These are phyloP conservation scores for Euwallacea similis DNA, from an alignment of 1,140 invertebrate species.

Conservation along the genomic window DNA sequence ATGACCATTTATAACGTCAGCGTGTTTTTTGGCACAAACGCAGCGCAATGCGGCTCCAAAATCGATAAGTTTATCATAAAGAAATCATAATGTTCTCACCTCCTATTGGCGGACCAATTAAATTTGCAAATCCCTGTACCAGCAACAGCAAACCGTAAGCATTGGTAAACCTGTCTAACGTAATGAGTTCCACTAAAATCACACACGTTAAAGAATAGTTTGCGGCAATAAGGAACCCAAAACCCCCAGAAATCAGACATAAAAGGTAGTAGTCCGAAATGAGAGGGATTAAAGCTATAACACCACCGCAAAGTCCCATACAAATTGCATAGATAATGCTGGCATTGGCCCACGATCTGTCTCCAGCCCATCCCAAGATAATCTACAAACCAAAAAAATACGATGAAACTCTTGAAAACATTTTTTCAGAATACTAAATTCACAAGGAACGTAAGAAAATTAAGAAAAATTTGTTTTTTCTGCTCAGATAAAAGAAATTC, in stretches of 20 bases:
- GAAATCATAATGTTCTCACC: slow-evolving; percentile 58
- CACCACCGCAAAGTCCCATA: slow-evolving; percentile 74
- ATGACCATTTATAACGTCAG: no score
- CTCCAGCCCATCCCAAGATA: slow-evolving; percentile 80
- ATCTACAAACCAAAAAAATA: slow-evolving; percentile 63
- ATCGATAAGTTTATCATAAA: background rate
- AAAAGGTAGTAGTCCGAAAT: slow-evolving; percentile 63
- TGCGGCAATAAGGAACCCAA: slow-evolving; percentile 83
- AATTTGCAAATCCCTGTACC: slow-evolving; percentile 85
- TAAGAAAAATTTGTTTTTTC: no score
- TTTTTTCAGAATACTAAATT: background rate
- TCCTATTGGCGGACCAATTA: slow-evolving; percentile 84
- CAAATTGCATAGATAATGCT: slow-evolving; percentile 76
- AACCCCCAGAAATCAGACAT: slow-evolving; percentile 67
- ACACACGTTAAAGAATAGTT: slow-evolving; percentile 86
- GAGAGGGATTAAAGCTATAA: slow-evolving; percentile 72
- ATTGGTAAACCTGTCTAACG: slow-evolving; percentile 84
- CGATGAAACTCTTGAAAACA: background rate
- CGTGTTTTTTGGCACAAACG: no score
- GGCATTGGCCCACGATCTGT: slow-evolving; percentile 60
- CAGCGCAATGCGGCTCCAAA: no score
- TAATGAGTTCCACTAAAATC: slow-evolving; percentile 82
- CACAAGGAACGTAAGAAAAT: background rate
- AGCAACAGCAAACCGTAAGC: slow-evolving; percentile 85
- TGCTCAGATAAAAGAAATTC: slow-evolving; percentile 11